These are phyloP conservation scores for Rhynchopsitta pachyrhyncha DNA, from an alignment of 2,113 vertebrate species.

Conservation along the genomic window DNA sequence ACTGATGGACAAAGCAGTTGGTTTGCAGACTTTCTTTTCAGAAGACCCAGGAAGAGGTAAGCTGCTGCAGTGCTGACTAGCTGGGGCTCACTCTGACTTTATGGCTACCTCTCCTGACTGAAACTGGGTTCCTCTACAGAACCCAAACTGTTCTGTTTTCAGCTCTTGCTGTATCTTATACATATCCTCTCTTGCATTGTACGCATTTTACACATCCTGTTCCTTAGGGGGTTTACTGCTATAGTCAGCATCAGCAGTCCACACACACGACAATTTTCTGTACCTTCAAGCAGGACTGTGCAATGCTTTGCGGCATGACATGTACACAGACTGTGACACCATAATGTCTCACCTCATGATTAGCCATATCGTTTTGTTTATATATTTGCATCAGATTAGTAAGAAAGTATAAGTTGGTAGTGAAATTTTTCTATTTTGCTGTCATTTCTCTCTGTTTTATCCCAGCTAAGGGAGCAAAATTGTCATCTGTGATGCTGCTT, in stretches of 20 bases:
- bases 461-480: background rate
- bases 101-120: background rate
- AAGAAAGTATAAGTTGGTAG: background rate
- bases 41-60: background rate
- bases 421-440: background rate
- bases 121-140: background rate
- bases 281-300: background rate
- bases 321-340: rapidly evolving
- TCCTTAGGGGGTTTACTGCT: background rate
- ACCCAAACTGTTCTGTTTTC: background rate
- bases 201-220: background rate
- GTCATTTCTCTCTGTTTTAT: background rate
- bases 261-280: background rate
- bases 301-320: background rate
- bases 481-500: background rate
- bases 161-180: rapidly evolving
- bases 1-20: rapidly evolving
- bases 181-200: rapidly evolving
- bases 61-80: rapidly evolving
- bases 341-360: background rate
- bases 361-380: rapidly evolving
- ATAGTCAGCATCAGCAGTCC: background rate
- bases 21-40: background rate
- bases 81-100: background rate
- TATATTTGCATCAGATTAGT: background rate